phyloP scores from a whole-genome alignment of 2,888 invertebrate species.

The Heliconius hortense region DNA sequence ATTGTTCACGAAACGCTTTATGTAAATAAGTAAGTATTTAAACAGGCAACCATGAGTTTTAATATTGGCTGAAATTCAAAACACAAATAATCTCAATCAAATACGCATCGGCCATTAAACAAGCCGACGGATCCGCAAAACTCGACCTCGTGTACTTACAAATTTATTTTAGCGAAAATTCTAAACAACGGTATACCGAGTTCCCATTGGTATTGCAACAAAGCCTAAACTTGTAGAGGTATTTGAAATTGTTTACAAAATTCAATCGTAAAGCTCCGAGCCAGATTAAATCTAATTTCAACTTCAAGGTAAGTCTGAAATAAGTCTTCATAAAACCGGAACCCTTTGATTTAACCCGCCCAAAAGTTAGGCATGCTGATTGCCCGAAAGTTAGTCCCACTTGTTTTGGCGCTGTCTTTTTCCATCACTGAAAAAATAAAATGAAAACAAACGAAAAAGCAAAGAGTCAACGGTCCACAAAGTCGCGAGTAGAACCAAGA shows the following conservation, averaged over 20 bases:
- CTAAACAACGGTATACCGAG: constrained; percentile 74
- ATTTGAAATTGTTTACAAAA: constrained; percentile 82
- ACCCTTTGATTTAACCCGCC: constrained; percentile 82
- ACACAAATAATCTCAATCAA: constrained; percentile 65
- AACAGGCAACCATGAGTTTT: neutral
- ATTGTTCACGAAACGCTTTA: neutral
- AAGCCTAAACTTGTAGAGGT: constrained; percentile 81
- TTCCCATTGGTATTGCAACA: constrained; percentile 80
- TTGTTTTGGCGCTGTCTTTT: constrained; percentile 72
- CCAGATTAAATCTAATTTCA: constrained; percentile 82
- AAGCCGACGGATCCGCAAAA: constrained; percentile 65
- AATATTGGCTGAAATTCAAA: constrained; percentile 33
- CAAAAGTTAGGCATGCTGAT: constrained; percentile 76
- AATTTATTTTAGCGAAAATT: constrained; percentile 79
- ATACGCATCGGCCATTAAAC: constrained; percentile 62
- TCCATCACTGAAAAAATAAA: constrained; percentile 71
- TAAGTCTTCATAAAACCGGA: constrained; percentile 82
- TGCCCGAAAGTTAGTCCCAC: constrained; percentile 77
- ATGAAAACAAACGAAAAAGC: constrained; percentile 77
- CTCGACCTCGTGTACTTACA: constrained; percentile 68
- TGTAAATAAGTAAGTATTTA: neutral
- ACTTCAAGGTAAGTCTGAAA: constrained; percentile 82
- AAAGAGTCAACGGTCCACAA: constrained; percentile 61
- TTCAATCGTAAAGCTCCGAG: constrained; percentile 81
- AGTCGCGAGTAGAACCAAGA: constrained; percentile 47